A percentile compares a stretch with the other conserved stretches of the same genome.
phyloP scores from a whole-genome alignment of 53 echinoderm and acorn worm species.

The Zoroaster sp. region DNA sequence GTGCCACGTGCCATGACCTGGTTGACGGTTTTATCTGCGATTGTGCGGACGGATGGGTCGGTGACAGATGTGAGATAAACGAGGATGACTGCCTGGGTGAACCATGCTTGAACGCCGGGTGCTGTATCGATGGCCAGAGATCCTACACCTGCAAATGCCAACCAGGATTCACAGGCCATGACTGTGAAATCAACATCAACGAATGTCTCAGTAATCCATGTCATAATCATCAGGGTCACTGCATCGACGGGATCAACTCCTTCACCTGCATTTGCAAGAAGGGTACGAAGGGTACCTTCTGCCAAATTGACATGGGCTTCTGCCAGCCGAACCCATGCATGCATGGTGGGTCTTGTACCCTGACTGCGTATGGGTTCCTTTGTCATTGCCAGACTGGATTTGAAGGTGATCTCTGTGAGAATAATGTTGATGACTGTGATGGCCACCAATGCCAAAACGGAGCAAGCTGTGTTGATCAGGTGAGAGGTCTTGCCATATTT shows the following conservation, averaged over 20 bases:
- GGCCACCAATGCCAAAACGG: slow-evolving; percentile 65
- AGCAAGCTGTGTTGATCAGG: slow-evolving; percentile 70
- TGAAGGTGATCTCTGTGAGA: slow-evolving; percentile 51
- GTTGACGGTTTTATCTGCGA: slow-evolving; percentile 27
- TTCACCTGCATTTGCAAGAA: slow-evolving; percentile 33
- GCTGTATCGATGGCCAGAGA: slow-evolving; percentile 8
- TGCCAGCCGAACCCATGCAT: slow-evolving; percentile 52
- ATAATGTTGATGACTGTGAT: slow-evolving; percentile 66
- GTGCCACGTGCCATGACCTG: slow-evolving; percentile 17
- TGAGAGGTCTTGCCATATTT: neutral
- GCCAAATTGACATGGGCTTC: slow-evolving; percentile 15
- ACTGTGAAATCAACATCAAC: slow-evolving; percentile 50
- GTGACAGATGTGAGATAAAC: slow-evolving; percentile 43
- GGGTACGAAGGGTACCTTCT: slow-evolving; percentile 16
- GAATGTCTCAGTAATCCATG: slow-evolving; percentile 65
- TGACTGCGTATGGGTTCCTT: neutral
- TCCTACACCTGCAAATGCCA: slow-evolving; percentile 33
- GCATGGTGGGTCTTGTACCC: slow-evolving; percentile 32
- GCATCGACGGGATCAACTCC: slow-evolving; percentile 35
- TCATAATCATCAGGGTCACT: slow-evolving; percentile 8
- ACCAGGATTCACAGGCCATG: slow-evolving; percentile 40
- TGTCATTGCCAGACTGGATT: slow-evolving; percentile 66
- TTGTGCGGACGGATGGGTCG: slow-evolving; percentile 31
- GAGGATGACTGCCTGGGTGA: neutral
- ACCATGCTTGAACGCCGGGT: slow-evolving; percentile 43